Percentiles rank a stretch among this genome's conserved stretches.
These are phyloP conservation scores for Drosophila niveifrons DNA, from an alignment of 2,888 invertebrate species.

Conservation along the genomic window DNA sequence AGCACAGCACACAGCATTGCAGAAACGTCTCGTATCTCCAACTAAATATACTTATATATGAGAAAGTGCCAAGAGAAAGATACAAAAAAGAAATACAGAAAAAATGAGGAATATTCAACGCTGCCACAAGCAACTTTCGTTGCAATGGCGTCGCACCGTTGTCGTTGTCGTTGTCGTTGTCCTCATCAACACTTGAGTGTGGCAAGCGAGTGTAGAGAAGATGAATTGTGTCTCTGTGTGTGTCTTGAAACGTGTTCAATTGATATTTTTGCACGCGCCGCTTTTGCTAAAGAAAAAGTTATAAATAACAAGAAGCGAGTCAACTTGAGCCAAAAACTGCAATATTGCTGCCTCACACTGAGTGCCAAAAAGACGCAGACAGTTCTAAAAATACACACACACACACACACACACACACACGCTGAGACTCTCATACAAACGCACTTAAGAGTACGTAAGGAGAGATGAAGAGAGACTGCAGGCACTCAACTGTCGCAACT, in stretches of 20 bases:
- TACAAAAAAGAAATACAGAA: neutral
- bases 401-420: constrained; percentile 26
- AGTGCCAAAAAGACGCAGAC: constrained; percentile 70
- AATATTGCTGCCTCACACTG: constrained; percentile 65
- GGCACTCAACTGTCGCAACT: constrained; percentile 31
- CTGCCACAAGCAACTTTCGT: constrained; percentile 67
- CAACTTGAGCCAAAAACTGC: constrained; percentile 68
- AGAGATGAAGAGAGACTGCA: constrained; percentile 30
- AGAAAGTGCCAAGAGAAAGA: constrained; percentile 19
- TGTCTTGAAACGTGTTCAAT: constrained; percentile 77
- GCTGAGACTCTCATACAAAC: constrained; percentile 8
- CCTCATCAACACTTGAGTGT: constrained; percentile 64
- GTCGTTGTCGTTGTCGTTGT: constrained; percentile 39
- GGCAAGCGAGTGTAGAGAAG: constrained; percentile 32
- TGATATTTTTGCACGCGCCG: constrained; percentile 79
- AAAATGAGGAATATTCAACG: constrained; percentile 27
- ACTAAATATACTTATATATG: constrained; percentile 37
- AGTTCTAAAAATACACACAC: constrained; percentile 65
- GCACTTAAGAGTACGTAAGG: constrained; percentile 62
- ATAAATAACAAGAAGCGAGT: constrained; percentile 73
- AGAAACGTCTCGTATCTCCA: constrained; percentile 46
- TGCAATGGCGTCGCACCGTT: constrained; percentile 14
- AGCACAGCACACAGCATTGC: neutral
- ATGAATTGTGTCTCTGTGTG: constrained; percentile 48
- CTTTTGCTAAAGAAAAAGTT: constrained; percentile 74